phyloP scores from a whole-genome alignment of 2,797 vertebrate species.

The Bradypodion pumilum region DNA sequence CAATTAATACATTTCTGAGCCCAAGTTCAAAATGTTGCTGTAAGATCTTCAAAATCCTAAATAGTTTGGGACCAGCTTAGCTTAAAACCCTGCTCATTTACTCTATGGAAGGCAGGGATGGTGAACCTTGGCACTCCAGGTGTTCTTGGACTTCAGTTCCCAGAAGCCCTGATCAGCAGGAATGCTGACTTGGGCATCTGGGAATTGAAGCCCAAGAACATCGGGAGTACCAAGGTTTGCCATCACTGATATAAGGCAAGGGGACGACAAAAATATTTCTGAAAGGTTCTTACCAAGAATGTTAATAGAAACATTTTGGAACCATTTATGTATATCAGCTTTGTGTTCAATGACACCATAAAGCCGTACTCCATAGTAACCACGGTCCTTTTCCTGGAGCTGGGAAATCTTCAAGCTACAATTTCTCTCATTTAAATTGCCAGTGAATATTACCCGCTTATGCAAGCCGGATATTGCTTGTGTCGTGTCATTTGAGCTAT shows the following conservation, averaged over 20 bases:
- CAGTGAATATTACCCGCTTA: conserved; percentile 71
- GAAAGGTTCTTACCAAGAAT: not conserved
- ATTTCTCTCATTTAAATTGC: conserved; percentile 57
- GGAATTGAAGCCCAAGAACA: no score
- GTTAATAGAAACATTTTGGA: rapidly evolving
- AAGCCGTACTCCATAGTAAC: conserved; percentile 76
- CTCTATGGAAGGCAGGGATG: not conserved
- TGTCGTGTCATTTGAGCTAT: conserved; percentile 20
- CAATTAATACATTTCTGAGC: no score
- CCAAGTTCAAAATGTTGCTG: no score
- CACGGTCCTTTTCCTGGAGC: conserved; percentile 70
- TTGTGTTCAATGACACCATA: conserved; percentile 59
- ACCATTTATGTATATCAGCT: conserved; percentile 44
- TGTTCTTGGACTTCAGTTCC: no score
- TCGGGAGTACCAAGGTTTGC: no score
- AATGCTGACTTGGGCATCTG: no score
- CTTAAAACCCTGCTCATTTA: no score
- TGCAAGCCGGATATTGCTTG: conserved; percentile 62
- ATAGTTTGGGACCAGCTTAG: no score
- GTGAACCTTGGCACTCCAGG: no score
- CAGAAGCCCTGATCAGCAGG: no score
- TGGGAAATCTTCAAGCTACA: conserved; percentile 77
- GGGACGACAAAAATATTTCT: not conserved
- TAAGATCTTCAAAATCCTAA: no score
- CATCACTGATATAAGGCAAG: no score